Base-by-base conservation (phyloP, 2,797 vertebrate genomes). In the Microchirus variegatus region DNA sequence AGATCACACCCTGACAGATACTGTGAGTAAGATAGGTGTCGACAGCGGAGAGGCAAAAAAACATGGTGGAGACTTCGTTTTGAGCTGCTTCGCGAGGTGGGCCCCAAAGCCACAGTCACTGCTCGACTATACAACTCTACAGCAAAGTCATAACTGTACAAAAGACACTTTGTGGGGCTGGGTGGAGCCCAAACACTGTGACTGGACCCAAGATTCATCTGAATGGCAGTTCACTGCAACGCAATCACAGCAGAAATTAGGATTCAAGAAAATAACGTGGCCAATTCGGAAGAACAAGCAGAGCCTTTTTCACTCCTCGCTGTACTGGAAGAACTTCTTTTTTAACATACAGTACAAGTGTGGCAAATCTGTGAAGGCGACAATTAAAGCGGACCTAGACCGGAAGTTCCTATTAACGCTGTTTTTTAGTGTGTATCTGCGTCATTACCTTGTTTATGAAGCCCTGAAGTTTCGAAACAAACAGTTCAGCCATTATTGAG, bases 101-200 rank as follows among this genome's bases (percentile, higher is more conserved):
- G 58, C 67, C 69, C 35, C 22, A 40, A 31, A 69, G 61, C 67
- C 35, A 57, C 49, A 13, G 63, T 77, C 58, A 85, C 59, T 69
- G 65, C 43, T 67, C 50, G 55, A 59, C 15, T 74, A 56, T 68
- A 73, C 73, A 80, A 66, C 44, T 63, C 37, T 54, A 59, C 38
- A 70, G 17, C 56, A 43, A 45, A 73, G 51, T 38, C 70, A 63
- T 59, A 67, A 60, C 37, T 46, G 16, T 10, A 86, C 64, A 82
- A 83, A 75, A 79, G 26, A 77, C 46, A 78, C 80, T 77, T 80
- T 85, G 76, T 82, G 59, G 31, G 46, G 42, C 38, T 8, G 16
- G 15, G 45, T 38, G 38, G 43, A 55, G 16, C 37, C 37, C 26
- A 51, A 69, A 68, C 22, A 64, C 52, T 19, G 22, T 8, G 41